These are phyloP conservation scores for Apostichopus japonicus DNA, from an alignment of 35 echinoderm and acorn worm species.

Conservation along the genomic window DNA sequence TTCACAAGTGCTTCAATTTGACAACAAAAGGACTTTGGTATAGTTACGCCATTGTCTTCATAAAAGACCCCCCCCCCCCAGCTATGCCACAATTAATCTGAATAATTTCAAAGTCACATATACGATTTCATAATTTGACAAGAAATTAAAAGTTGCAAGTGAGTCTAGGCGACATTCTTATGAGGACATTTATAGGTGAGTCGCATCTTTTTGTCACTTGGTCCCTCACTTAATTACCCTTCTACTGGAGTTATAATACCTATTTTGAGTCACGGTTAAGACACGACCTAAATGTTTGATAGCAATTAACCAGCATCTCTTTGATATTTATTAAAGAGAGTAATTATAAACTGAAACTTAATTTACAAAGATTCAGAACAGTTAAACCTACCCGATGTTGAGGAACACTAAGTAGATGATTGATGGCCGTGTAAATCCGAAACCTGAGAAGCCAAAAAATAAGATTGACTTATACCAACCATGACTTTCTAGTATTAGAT, in stretches of 20 bases:
- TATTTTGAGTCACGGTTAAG: too few relatives aligned
- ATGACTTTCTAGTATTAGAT: too few relatives aligned
- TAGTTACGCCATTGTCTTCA: not conserved
- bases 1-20: not conserved
- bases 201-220: too few relatives aligned
- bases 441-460: constrained; percentile 62
- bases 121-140: not conserved
- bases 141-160: too few relatives aligned
- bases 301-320: too few relatives aligned
- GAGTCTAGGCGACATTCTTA: too few relatives aligned
- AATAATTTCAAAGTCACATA: not conserved
- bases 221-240: too few relatives aligned
- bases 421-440: constrained; percentile 67
- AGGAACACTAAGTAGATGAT: constrained; percentile 73
- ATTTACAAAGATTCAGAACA: not conserved
- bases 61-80: not conserved
- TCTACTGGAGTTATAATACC: too few relatives aligned
- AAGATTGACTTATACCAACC: not conserved
- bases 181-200: too few relatives aligned
- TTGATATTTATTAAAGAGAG: too few relatives aligned
- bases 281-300: too few relatives aligned
- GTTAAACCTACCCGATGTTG: constrained; percentile 77
- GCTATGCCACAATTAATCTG: not conserved
- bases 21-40: not conserved
- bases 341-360: too few relatives aligned